Conservation (phyloP, 2,888 invertebrate species). For the Cryptocheilus praepositus region DNA sequence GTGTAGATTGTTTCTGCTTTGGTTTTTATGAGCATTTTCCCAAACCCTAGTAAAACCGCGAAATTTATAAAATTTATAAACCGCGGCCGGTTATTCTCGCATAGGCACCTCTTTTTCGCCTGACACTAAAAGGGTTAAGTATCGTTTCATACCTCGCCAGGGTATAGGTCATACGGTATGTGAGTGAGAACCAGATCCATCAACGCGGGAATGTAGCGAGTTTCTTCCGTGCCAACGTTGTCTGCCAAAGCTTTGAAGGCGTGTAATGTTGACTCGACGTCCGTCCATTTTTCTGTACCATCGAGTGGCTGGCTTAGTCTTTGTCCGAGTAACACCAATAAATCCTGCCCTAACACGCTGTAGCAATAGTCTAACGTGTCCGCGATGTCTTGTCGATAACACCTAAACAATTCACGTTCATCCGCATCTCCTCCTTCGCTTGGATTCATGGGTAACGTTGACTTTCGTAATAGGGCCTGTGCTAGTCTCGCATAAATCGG, state of each 20-base stretch:
- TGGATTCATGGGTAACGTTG: slow-evolving; percentile 80
- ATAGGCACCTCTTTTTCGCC: no score
- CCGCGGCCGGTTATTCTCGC: no score
- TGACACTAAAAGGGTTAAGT: no score
- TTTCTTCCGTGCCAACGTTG: slow-evolving; percentile 72
- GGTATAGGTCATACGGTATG: slow-evolving; percentile 68
- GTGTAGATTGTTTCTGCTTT: no score
- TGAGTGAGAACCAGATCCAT: slow-evolving; percentile 67
- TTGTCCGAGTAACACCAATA: slow-evolving; percentile 83
- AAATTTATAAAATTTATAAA: no score
- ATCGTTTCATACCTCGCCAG: slow-evolving; percentile 59
- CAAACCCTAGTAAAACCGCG: no score
- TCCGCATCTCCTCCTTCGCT: slow-evolving; percentile 77
- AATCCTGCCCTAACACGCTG: slow-evolving; percentile 85
- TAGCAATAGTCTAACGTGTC: slow-evolving; percentile 93
- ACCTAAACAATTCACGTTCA: slow-evolving; percentile 87
- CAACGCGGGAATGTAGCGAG: slow-evolving; percentile 76
- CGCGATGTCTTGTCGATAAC: slow-evolving; percentile 90
- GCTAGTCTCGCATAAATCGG: slow-evolving; percentile 88
- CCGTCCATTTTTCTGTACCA: slow-evolving; percentile 77
- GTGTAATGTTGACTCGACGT: slow-evolving; percentile 76
- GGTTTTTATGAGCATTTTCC: no score
- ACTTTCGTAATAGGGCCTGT: slow-evolving; percentile 86
- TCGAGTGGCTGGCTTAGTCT: slow-evolving; percentile 79
- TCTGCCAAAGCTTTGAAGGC: slow-evolving; percentile 77